These are phyloP conservation scores for Orchesellides sinensis DNA, from an alignment of 2,888 invertebrate species.

Conservation along the genomic window DNA sequence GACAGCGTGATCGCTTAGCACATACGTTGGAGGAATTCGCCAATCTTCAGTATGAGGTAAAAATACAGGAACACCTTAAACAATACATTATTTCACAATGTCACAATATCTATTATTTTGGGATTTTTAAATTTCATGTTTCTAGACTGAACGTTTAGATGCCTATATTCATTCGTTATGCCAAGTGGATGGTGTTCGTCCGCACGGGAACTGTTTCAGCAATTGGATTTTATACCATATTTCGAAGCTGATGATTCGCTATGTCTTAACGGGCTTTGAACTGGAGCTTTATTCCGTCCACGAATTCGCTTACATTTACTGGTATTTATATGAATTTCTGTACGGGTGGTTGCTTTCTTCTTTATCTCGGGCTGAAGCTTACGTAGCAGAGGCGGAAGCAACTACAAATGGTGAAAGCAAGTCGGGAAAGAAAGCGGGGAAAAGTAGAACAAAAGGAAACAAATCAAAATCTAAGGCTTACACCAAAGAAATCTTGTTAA, in stretches of 20 bases:
- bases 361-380: conserved; percentile 90
- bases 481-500: conserved; percentile 89
- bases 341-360: conserved; percentile 96
- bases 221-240: conserved; percentile 98
- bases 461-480: conserved; percentile 85
- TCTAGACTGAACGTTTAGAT: conserved; percentile 92
- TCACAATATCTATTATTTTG: not conserved
- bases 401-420: conserved; percentile 56
- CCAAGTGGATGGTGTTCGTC: conserved; percentile 83
- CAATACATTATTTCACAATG: no score
- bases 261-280: conserved; percentile 95
- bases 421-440: conserved; percentile 72
- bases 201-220: conserved; percentile 90
- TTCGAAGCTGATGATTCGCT: conserved; percentile 93
- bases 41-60: conserved; percentile 93
- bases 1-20: conserved; percentile 95
- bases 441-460: conserved; percentile 79
- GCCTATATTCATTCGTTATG: conserved; percentile 86
- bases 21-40: conserved; percentile 94
- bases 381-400: conserved; percentile 81
- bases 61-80: no score
- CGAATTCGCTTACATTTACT: conserved; percentile 86
- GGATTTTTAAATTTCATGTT: conserved; percentile 60
- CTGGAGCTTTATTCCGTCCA: conserved; percentile 96
- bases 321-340: conserved; percentile 95